A percentile compares a stretch with the other conserved stretches of the same genome.
phyloP scores from a whole-genome alignment of 2,888 invertebrate genomes.

The Beris morrisii region DNA sequence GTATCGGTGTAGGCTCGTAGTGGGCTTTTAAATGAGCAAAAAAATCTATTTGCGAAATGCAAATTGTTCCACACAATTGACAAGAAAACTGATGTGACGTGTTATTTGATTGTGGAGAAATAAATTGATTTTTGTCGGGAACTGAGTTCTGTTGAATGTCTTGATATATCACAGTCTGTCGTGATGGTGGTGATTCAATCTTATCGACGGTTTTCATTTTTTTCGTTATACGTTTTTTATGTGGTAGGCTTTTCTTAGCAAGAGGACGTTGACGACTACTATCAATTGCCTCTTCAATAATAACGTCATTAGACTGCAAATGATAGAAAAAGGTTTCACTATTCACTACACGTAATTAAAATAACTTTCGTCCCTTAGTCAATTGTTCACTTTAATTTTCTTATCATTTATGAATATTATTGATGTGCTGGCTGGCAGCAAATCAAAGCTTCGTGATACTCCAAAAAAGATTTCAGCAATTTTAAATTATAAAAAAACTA shows the following conservation, averaged over 20 bases:
- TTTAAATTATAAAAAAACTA: too few species aligned
- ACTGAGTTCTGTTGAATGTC: conserved; percentile 18
- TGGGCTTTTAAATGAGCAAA: conserved; percentile 83
- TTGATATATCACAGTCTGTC: conserved; percentile 24
- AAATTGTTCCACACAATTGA: conserved; percentile 76
- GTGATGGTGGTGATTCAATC: conserved; percentile 9
- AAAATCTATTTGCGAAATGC: conserved; percentile 78
- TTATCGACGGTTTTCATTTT: conserved; percentile 63
- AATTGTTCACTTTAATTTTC: too few species aligned
- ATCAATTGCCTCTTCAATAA: conserved; percentile 13
- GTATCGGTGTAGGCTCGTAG: conserved; percentile 64
- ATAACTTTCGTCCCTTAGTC: too few species aligned
- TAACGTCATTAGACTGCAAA: conserved; percentile 16
- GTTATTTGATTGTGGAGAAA: background rate
- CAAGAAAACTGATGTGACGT: conserved; percentile 57
- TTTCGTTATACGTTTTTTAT: conserved; percentile 81
- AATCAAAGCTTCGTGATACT: too few species aligned
- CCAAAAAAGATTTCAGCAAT: too few species aligned
- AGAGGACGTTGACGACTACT: conserved; percentile 30
- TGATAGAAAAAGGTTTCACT: background rate
- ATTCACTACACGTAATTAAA: too few species aligned
- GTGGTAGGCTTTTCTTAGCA: conserved; percentile 73
- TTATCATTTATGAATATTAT: too few species aligned
- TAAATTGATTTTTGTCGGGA: background rate
- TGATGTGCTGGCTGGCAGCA: too few species aligned